Base-by-base conservation (phyloP, 2,797 vertebrate genomes). In the Thamnophis elegans region DNA sequence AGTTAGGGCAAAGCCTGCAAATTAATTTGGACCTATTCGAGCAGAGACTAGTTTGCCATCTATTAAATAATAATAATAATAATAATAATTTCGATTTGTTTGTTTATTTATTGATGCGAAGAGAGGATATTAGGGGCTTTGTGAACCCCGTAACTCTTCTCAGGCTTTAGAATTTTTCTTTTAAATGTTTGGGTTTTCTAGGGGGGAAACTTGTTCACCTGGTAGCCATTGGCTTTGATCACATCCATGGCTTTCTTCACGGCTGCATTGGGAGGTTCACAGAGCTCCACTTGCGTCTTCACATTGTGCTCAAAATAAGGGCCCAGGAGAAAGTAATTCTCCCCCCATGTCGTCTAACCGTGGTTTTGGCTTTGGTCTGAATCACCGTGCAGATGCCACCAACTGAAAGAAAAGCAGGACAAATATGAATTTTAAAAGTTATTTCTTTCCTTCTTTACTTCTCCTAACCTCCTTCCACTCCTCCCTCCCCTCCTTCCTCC, bases 341-440 rank as follows among this genome's bases (percentile, higher is more conserved):
- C 99, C 0, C 99, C 99, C 99, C 99, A 99, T 95, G n/a, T 99
- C 99, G 10, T 99, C 99, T 89, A 97, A 97, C 0, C 0, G 99
- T 99, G 92, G 98, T 98, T 97, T 98, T 99, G n/a, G 98, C 98
- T 96, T 99, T 99, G 36, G 98, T 99, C 97, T 99, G 99, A 95
- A 99, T 99, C 95, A 99, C 99, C 0, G 99, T 99, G 96, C 98
- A 99, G 97, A 99, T 99, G 86, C 99, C 99, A 90, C 99, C 99
- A 82, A 99, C 99, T 99, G 97, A 59, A 96, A 93, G 87, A 95
- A 93, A 96, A 91, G 42, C 96, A 85, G 26, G 14, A 51, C 5
- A 87, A 42, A 3, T 47, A 4, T 53, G 14, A 47, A n/a, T 82
- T 87, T 54, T 22, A 54, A 62, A 62, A n/a, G 12, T n/a, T 8